Base-by-base conservation (phyloP, 2,888 invertebrate genomes). In the Quadriops clusia region DNA sequence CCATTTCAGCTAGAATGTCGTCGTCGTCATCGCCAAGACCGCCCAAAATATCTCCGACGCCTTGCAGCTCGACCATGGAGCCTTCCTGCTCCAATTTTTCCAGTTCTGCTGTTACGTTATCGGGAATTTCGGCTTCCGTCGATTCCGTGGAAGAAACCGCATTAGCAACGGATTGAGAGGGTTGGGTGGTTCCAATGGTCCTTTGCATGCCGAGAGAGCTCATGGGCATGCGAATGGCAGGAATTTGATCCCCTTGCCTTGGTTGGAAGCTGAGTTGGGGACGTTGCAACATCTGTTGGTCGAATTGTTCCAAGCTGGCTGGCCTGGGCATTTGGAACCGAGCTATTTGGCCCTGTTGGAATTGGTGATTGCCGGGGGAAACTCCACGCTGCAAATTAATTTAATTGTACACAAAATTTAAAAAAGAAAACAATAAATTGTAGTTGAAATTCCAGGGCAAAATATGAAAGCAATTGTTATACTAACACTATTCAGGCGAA, bases 21-120 rank as follows among this genome's bases (percentile, higher is more conserved):
- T 85, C 84, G 50, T 90, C 89, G 42, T 87, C 87, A 31, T 85
- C 82, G 3, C 79, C 84, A 23, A 87, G 65, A 10, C 84, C 85
- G 22, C 81, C 83, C 21, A 87, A 65, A 50, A 87, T 80, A 54
- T 84, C 83, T 40, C 77, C 74, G 32, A 85, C 83, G 20, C 72
- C 71, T 54, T 74, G 75, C 28, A 70, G 64, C 52, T 72, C 74
- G 2, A 62, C 68, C 58, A 61, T 60, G 4, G 58, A 54, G 23
- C 68, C 73, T 54, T 78, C 77, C 45, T 76, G 72, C 48, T 79
- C 78, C 11, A 77, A 53, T 47, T 77, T 77, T 46, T 77, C 77
- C 17, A 77, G 54, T 48, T 77, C 77, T 4, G 73, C 75, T 1
- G 74, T 73, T 3, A 77, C 76, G 46, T 72, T 73, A 43, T 76